Evolutionary conservation across 2,797 vertebrate species (phyloP).

Genomic region (Oreochromis mossambicus): DNA sequence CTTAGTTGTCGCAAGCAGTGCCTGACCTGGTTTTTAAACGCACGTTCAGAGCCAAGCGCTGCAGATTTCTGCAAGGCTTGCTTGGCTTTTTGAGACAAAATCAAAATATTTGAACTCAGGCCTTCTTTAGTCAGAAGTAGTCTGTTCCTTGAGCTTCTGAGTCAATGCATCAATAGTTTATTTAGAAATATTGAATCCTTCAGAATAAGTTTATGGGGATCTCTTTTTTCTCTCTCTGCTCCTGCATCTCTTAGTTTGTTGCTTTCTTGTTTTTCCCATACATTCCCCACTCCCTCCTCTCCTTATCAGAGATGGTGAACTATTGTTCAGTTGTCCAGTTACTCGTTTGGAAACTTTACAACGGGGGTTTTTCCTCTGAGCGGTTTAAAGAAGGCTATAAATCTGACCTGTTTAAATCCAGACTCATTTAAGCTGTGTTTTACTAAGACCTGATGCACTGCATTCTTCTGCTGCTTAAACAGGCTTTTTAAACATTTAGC

Average conservation of each 20-base stretch:
- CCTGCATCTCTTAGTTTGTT: conserved; percentile 20
- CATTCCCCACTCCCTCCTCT: not conserved
- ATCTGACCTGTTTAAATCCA: conserved; percentile 64
- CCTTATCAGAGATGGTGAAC: conserved; percentile 41
- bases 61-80: conserved; percentile 22
- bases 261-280: not conserved
- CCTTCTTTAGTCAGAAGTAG: conserved; percentile 31
- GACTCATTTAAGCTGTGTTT: conserved; percentile 61
- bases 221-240: conserved; percentile 24
- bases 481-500: conserved; percentile 72
- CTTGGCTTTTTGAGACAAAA: conserved; percentile 40
- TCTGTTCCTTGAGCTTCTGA: conserved; percentile 40
- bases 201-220: conserved; percentile 24
- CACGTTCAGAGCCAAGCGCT: conserved; percentile 25
- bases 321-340: conserved; percentile 49
- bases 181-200: conserved; percentile 48
- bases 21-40: conserved; percentile 58
- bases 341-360: conserved; percentile 65
- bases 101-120: conserved; percentile 46
- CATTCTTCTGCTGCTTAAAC: conserved; percentile 67
- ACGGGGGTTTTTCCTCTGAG: conserved; percentile 54
- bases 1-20: conserved; percentile 39
- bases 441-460: conserved; percentile 63
- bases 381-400: conserved; percentile 68
- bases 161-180: conserved; percentile 46